Percentiles rank a stretch among this genome's conserved stretches.
phyloP scores from a whole-genome alignment of 2,797 vertebrate species.

The Masticophis lateralis region DNA sequence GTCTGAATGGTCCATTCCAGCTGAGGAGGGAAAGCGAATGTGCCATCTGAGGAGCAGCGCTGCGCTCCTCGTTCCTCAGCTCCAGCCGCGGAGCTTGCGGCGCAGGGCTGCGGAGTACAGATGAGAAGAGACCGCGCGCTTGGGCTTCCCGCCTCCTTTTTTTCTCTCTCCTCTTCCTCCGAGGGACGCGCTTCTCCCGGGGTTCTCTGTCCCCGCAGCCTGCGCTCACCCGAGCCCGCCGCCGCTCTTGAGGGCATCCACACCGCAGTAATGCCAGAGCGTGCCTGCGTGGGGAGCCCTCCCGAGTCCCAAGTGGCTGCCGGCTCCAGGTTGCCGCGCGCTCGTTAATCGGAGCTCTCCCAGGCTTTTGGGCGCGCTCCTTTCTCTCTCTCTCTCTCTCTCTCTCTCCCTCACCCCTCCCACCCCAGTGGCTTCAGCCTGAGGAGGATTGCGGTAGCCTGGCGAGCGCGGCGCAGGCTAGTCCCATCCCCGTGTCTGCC shows the following conservation, averaged over 20 bases:
- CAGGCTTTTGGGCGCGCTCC: neutral
- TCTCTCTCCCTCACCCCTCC: too few relatives aligned
- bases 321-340: neutral
- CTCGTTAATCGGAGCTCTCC: neutral
- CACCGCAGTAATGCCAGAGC: conserved; percentile 42
- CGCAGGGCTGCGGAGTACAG: conserved; percentile 2
- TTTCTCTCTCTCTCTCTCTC: neutral
- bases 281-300: conserved; percentile 2
- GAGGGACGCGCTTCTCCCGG: neutral
- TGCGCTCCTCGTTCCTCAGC: conserved; percentile 7
- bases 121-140: neutral
- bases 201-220: neutral
- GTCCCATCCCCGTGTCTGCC: conserved; percentile 13
- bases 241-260: neutral
- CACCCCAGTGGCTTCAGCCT: neutral
- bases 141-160: neutral
- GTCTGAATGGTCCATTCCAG: conserved; percentile 46
- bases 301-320: conserved; percentile 23
- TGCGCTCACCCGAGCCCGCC: neutral
- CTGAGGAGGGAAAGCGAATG: conserved; percentile 17
- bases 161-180: neutral
- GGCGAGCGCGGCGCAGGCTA: neutral
- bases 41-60: conserved; percentile 16
- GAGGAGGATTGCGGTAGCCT: neutral
- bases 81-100: neutral